These are phyloP conservation scores for Pachyrhynchus sulphureomaculatus DNA, from an alignment of 1,140 invertebrate genomes.

Conservation along the genomic window DNA sequence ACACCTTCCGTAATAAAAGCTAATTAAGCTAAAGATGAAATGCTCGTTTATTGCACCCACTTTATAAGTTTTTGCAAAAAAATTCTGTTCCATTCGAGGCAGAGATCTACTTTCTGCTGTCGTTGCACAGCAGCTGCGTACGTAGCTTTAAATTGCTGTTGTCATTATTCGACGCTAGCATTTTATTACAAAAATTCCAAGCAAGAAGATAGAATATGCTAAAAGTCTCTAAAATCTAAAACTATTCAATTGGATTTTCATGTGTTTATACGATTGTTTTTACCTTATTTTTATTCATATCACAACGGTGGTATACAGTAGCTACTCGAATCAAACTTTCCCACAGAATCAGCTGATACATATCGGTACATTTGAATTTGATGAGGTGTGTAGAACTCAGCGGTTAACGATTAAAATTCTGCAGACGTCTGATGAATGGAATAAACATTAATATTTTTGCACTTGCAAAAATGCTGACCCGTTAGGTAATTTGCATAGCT, in stretches of 20 bases:
- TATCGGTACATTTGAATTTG: constrained; percentile 8
- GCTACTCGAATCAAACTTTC: constrained; percentile 16
- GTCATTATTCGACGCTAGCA: too few species aligned
- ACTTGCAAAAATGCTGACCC: neutral
- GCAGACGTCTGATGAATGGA: neutral
- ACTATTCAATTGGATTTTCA: neutral
- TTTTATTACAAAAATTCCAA: too few species aligned
- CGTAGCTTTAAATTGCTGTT: too few species aligned
- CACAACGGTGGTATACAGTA: constrained; percentile 6
- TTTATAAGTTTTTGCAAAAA: too few species aligned
- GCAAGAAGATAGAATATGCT: neutral
- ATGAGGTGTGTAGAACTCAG: constrained; percentile 6
- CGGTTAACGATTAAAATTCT: constrained; percentile 3
- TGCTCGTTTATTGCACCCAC: too few species aligned
- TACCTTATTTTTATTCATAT: constrained; percentile 17
- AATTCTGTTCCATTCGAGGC: too few species aligned
- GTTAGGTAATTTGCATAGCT: too few species aligned
- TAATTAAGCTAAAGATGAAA: too few species aligned
- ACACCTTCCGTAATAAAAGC: too few species aligned
- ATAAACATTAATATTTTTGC: neutral
- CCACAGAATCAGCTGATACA: constrained; percentile 21
- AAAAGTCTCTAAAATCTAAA: constrained; percentile 2
- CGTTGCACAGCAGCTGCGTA: too few species aligned
- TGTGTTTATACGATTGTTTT: constrained; percentile 13
- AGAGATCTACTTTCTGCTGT: too few species aligned